A percentile compares a stretch with the other conserved stretches of the same genome.
Conservation (phyloP, 2,797 vertebrate species). For the Apodemus agrarius region DNA sequence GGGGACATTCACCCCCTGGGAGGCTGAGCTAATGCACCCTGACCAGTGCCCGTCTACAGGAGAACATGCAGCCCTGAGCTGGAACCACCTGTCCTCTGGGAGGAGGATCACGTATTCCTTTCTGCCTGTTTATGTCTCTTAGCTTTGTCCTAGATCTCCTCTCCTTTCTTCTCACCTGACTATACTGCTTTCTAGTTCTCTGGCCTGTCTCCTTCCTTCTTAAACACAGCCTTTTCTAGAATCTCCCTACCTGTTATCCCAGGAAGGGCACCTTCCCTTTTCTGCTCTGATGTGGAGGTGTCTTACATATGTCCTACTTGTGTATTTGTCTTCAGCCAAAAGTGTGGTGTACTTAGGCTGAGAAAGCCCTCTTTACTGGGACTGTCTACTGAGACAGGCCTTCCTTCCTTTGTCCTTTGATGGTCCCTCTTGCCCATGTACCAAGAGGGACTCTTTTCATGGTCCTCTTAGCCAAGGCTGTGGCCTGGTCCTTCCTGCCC, state of each 20-base stretch:
- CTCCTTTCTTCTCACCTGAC: constrained; percentile 1
- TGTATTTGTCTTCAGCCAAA: constrained; percentile 29
- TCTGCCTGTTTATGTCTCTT: constrained; percentile 39
- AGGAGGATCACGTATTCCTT: constrained; percentile 68
- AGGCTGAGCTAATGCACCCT: constrained; percentile 73
- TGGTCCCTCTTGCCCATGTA: constrained; percentile 52
- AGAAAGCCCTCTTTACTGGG: neutral
- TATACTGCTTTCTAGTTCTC: constrained; percentile 17
- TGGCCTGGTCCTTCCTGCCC: constrained; percentile 43
- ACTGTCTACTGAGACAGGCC: neutral
- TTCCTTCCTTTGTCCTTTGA: neutral
- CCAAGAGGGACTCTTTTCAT: constrained; percentile 54
- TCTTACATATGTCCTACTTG: fast-evolving
- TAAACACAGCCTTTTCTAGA: constrained; percentile 73
- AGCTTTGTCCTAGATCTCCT: constrained; percentile 4
- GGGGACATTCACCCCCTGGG: constrained; percentile 79
- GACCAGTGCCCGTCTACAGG: constrained; percentile 76
- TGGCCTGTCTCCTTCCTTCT: constrained; percentile 25
- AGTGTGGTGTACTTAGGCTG: constrained; percentile 11
- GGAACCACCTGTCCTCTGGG: constrained; percentile 66
- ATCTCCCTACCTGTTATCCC: constrained; percentile 66
- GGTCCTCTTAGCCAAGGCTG: neutral
- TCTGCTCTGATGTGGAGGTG: neutral
- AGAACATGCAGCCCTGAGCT: constrained; percentile 75
- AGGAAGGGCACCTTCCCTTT: constrained; percentile 60